Conservation (phyloP, 2,113 vertebrate species). For the Otis tarda region DNA sequence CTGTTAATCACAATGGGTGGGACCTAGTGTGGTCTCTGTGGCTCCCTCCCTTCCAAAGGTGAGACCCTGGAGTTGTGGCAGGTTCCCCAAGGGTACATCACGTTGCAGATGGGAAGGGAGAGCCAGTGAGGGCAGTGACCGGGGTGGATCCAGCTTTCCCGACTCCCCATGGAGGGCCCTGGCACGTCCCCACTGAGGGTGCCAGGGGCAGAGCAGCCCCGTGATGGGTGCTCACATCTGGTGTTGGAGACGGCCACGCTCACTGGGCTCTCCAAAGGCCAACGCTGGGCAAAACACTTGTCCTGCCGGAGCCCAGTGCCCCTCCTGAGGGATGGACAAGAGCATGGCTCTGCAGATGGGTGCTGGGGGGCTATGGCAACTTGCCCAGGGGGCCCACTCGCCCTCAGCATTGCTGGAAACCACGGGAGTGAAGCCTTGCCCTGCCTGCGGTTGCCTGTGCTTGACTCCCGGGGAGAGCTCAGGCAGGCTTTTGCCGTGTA, state of each 20-base stretch:
- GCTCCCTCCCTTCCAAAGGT: neutral
- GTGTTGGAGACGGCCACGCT: neutral
- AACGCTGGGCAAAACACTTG: neutral
- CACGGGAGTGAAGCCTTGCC: accelerated
- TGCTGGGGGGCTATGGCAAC: accelerated
- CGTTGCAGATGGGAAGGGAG: neutral
- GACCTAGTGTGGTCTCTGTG: neutral
- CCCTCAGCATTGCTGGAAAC: neutral
- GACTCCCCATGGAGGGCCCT: accelerated
- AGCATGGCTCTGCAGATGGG: accelerated
- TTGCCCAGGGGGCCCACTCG: accelerated
- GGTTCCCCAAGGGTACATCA: neutral
- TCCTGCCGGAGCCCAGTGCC: neutral
- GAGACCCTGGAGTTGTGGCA: neutral
- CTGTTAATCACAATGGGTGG: neutral
- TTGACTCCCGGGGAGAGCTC: neutral
- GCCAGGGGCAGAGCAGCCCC: neutral
- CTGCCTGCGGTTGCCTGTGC: neutral
- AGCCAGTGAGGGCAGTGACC: neutral
- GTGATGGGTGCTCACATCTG: neutral
- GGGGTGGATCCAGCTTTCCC: neutral
- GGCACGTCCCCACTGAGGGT: accelerated
- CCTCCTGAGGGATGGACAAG: neutral
- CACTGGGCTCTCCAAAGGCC: neutral
- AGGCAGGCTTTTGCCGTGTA: neutral